Conservation (phyloP, 2,888 invertebrate species). For the Leptinotarsa tumamoca region DNA sequence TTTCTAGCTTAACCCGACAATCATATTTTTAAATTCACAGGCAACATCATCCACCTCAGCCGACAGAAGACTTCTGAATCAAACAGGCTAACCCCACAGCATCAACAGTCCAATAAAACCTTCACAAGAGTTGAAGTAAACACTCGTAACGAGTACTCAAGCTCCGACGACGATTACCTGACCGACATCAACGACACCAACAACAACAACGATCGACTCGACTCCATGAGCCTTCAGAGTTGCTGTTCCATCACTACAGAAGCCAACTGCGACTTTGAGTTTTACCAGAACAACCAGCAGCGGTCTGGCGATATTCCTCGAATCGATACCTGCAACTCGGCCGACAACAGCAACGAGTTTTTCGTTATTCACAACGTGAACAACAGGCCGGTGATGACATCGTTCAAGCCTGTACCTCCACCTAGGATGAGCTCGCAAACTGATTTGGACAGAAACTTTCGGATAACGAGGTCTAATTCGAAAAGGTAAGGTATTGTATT, state of each 20-base stretch:
- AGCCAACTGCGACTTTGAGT: slow-evolving; percentile 75
- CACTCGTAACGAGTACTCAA: slow-evolving; percentile 34
- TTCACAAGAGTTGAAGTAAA: slow-evolving; percentile 36
- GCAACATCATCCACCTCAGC: slow-evolving; percentile 35
- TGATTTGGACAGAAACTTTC: slow-evolving; percentile 47
- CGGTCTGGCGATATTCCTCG: slow-evolving; percentile 21
- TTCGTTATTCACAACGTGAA: slow-evolving; percentile 38
- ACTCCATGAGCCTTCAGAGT: slow-evolving; percentile 63
- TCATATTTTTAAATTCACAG: neutral
- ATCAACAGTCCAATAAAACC: slow-evolving; percentile 31
- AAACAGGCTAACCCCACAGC: slow-evolving; percentile 25
- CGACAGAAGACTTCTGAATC: slow-evolving; percentile 38
- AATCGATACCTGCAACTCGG: slow-evolving; percentile 48
- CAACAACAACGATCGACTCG: slow-evolving; percentile 59
- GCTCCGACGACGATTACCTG: slow-evolving; percentile 57
- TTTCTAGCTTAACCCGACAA: too few species aligned
- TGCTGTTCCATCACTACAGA: slow-evolving; percentile 73
- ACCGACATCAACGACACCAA: slow-evolving; percentile 62
- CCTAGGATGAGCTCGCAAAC: slow-evolving; percentile 32
- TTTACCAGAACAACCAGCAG: slow-evolving; percentile 65
- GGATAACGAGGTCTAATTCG: slow-evolving; percentile 62
- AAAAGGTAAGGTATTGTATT: slow-evolving; percentile 41
- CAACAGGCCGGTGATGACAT: slow-evolving; percentile 39
- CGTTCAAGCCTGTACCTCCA: slow-evolving; percentile 36
- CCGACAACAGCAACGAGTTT: slow-evolving; percentile 36